phyloP scores from a whole-genome alignment of 2,797 vertebrate species.

The Sebastes vulpes region DNA sequence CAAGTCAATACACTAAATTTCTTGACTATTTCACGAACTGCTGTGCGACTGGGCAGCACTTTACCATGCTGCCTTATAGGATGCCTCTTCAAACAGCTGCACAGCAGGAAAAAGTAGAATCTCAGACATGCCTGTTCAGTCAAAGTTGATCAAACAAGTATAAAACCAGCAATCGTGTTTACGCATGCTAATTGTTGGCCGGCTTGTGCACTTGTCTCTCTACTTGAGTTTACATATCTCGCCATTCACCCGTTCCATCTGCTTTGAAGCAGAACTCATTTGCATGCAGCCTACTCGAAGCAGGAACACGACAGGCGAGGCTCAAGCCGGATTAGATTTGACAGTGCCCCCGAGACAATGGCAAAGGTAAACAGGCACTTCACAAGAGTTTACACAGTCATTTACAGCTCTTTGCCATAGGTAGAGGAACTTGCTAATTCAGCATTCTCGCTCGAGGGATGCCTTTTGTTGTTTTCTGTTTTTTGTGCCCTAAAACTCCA shows the following conservation, averaged over 20 bases:
- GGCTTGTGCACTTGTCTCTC: background rate
- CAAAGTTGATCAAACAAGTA: conserved; percentile 17
- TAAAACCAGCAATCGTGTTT: background rate
- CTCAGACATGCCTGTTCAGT: background rate
- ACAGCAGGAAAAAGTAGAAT: background rate
- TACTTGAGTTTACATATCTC: conserved; percentile 26
- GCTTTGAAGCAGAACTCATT: conserved; percentile 56
- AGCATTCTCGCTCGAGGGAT: conserved; percentile 3
- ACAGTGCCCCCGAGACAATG: conserved; percentile 66
- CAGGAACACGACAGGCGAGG: conserved; percentile 12
- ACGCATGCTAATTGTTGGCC: conserved; percentile 3
- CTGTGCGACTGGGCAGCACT: background rate
- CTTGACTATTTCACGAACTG: background rate
- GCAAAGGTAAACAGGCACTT: conserved; percentile 71
- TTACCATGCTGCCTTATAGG: background rate
- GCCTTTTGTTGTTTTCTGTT: conserved; percentile 28
- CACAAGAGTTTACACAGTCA: conserved; percentile 63
- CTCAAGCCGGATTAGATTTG: conserved; percentile 66
- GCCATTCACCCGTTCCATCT: background rate
- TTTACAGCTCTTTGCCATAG: conserved; percentile 50
- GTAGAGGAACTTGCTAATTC: conserved; percentile 40
- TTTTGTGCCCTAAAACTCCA: conserved; percentile 1
- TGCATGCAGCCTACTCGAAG: conserved; percentile 49
- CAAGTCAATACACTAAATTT: background rate
- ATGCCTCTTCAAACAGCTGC: background rate